Base-by-base conservation (phyloP, 2,888 invertebrate genomes). In the Psylliodes chrysocephalus region DNA sequence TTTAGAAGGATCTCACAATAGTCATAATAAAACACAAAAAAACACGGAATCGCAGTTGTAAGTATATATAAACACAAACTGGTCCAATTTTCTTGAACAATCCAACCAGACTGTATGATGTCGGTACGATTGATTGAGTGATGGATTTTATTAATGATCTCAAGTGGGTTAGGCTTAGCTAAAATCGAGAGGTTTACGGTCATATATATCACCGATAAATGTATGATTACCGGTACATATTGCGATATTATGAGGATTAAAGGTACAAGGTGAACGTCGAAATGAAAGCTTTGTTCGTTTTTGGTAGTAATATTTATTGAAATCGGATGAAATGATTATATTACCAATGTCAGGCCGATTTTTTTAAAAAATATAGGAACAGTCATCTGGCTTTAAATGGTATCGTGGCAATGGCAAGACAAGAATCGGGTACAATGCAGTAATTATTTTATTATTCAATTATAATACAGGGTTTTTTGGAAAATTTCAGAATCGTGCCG, bases 1-100 rank as follows among this genome's bases (percentile, higher is more conserved):
- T 73, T 77, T 78, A 78, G 77, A 77, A 67, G 69, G 69, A 69
- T 70, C 72, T 70, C 73, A 75, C 74, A 73, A 73, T 71, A 76
- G 73, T 71, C 56, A 59, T 65, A n/a, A 55, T 56, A 59, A 59
- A 59, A 59, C 59, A 59, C 51, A 59, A 49, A 59, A 49, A 59
- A 59, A 59, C 35, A 46, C n/a, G 49, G 22, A 57, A 56, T 44
- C 56, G 33, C n/a, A 44, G 33, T 40, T 12, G 17, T 19, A n/a
- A n/a, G n/a, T n/a, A n/a, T n/a, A n/a, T n/a, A n/a, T 35, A 18
- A 40, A 12, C 19, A 12, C 19, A 5, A 18, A n/a, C 53, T 19
- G 38, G 19, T 55, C 17, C 10, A 28, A 15, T 28, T 55, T 7
- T 30, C 17, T 55, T 28, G n/a, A 46, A 55, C 30, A 33, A 30